Evolutionary conservation across 2,113 vertebrate species (phyloP), one percentile per base, ranked within the genome.

Genomic region (Scomber scombrus): DNA sequence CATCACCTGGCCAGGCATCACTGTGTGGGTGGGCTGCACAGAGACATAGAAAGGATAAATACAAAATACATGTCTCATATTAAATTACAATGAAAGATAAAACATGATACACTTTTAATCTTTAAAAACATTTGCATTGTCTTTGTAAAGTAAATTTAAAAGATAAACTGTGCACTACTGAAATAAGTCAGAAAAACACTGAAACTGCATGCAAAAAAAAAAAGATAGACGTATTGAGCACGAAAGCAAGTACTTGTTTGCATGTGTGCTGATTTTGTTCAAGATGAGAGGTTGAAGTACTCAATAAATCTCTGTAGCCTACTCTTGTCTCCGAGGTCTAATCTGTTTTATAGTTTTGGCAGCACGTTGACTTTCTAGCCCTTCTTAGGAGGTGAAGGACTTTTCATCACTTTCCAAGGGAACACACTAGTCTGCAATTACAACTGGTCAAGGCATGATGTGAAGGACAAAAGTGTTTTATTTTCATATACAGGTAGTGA

Each of bases 1-100:
- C 98, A 99, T 99, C 91, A 99, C 98, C 94, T 99, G 98, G 74
- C 98, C 97, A 34, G 98, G 98, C 98, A 99, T 99, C 92, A 99
- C 97, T 70, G 98, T 99, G 92, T 99, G 98, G 88, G 98, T 99
- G 31, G 98, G 98, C 98, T 99, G 89, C 66, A 71, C 26, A 64
- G 14, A 72, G 29, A 80, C 55, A 57, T 47, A 60, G 51, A 72
- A 31, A 70, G 9, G 6, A 26, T 26, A 26, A 26, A 26, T 26
- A 50, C 46, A n/a, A 72, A 52, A 62, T 0, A 34, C 10, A 64
- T 13, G n/a, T 26, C 7, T 14, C n/a, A 34, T 49, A 26, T 50
- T 8, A 18, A 10, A 43, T 52, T 14, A 47, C 29, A 2, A 52
- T 29, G 1, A 63, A 40, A 12, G 19, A 49, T 6, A 13, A 61